Evolutionary conservation across 2,113 vertebrate species (phyloP), one percentile per base, ranked within the genome.

Genomic region (Coregonus clupeaformis): DNA sequence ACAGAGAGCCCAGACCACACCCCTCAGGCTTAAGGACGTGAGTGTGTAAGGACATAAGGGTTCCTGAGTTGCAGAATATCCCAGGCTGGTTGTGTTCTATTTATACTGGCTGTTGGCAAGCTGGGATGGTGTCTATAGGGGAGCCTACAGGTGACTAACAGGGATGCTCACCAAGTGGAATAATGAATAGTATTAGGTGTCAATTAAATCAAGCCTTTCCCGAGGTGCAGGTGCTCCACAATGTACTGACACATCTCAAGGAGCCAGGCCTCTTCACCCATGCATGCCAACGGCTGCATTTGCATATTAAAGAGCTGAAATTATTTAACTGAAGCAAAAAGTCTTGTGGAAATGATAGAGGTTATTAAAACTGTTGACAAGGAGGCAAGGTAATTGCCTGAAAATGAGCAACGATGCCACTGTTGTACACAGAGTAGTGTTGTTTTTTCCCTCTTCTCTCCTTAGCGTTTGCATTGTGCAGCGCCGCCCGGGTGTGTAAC

Each of bases 331-430:
- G 94, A 95, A 95, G 93, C 94, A 94, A 96, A 90, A 95, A 95
- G 94, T 96, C 94, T 95, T 94, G 93, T 95, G 94, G 94, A 98
- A 97, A 97, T 94, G 95, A 96, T 96, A 91, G 95, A 97, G 96
- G 96, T 98, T 98, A 98, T 99, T 98, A 97, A 98, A 98, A 97
- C 94, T 96, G 96, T 98, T 96, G 96, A 98, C 96, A 96, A 97
- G 94, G 96, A 97, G 95, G 93, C 96, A 97, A 97, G 95, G 97
- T 98, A 98, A 98, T 99, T 98, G 97, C 97, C 95, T 96, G 96
- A 98, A 98, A 98, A 98, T 96, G 96, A 98, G 96, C 95, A 94
- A 95, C 95, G 95, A 95, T 94, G 95, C 30, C 67, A 68, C 95
- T 95, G 96, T 97, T 96, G 95, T 97, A 94, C 94, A 95, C 92